Base-by-base conservation (phyloP, 2,888 invertebrate genomes). In the Tetranychus piercei region DNA sequence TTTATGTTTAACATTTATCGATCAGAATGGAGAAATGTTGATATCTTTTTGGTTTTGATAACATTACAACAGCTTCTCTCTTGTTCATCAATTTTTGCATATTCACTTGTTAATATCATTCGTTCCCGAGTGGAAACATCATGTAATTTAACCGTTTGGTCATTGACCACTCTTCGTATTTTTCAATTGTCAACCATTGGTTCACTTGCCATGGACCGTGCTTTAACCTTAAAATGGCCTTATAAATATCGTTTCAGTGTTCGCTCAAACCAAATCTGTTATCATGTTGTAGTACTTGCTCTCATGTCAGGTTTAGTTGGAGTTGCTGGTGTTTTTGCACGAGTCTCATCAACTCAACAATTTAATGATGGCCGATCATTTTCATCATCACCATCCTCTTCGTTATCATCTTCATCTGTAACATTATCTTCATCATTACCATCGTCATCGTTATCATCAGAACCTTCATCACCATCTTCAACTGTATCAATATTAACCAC, bases 301-400 rank as follows among this genome's bases (percentile, higher is more conserved):
- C 83, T 85, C 22, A 80, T 86, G 44, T 84, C 85, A 77, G 83
- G 84, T 2, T 84, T 85, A 79, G 85, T 86, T 2, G 86, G 85
- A 0, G 84, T 85, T 0, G 85, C 85, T 18, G 84, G 85, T 22
- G 82, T 86, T 23, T 81, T 86, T 76, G 85, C 85, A 1, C 78
- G 77, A 9, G 64, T 76, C 22, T 69, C 67, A 67, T n/a, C 67
- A 67, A 22, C 22, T 69, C 69, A 55, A 55, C 55, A 55, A 55
- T 34, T 34, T 34, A 34, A 34, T 34, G 34, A 34, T 34, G 34
- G 34, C 34, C 34, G 34, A 34, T 34, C 34, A 66, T 66, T 18
- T 6, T 6, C 66, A 66, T 66, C 66, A 66, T 65, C 65, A 65
- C 1, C 18, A 20, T 66, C 66, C 18, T 66, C 66, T 15, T 15